A percentile compares a stretch with the other conserved stretches of the same genome.
phyloP scores from a whole-genome alignment of 2,888 invertebrate genomes.

The Dasypogon diadema region DNA sequence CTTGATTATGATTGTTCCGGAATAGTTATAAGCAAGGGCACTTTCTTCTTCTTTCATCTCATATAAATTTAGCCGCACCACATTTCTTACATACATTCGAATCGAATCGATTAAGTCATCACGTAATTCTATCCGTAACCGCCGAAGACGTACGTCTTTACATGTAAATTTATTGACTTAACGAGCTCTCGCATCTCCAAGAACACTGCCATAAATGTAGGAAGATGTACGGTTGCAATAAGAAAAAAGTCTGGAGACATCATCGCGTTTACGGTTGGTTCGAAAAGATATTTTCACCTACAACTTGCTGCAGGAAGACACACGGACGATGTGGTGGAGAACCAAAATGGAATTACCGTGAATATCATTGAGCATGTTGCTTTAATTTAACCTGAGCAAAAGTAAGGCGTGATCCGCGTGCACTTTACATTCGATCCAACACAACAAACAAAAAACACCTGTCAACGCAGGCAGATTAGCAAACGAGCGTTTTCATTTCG shows the following conservation, averaged over 20 bases:
- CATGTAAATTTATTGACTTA: conserved; percentile 62
- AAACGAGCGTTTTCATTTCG: conserved; percentile 44
- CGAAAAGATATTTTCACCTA: conserved; percentile 32
- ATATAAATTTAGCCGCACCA: background rate
- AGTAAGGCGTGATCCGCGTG: conserved; percentile 16
- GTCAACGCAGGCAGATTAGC: conserved; percentile 38
- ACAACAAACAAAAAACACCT: conserved; percentile 14
- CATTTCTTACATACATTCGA: conserved; percentile 43
- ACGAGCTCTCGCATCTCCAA: conserved; percentile 60
- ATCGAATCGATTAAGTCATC: conserved; percentile 61
- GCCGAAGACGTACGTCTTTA: conserved; percentile 59
- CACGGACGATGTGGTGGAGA: no score
- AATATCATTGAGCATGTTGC: conserved; percentile 18
- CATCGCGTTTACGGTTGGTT: background rate
- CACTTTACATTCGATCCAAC: conserved; percentile 7
- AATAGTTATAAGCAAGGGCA: background rate
- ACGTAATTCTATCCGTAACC: conserved; percentile 61
- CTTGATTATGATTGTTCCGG: background rate
- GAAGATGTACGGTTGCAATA: conserved; percentile 36
- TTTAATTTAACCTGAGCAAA: conserved; percentile 13
- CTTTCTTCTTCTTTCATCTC: background rate
- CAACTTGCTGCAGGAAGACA: conserved; percentile 13
- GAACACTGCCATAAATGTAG: conserved; percentile 41
- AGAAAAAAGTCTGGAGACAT: background rate
- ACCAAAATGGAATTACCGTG: background rate